These are phyloP conservation scores for Pachycephala philippinensis DNA, from an alignment of 2,113 vertebrate species.

Conservation along the genomic window DNA sequence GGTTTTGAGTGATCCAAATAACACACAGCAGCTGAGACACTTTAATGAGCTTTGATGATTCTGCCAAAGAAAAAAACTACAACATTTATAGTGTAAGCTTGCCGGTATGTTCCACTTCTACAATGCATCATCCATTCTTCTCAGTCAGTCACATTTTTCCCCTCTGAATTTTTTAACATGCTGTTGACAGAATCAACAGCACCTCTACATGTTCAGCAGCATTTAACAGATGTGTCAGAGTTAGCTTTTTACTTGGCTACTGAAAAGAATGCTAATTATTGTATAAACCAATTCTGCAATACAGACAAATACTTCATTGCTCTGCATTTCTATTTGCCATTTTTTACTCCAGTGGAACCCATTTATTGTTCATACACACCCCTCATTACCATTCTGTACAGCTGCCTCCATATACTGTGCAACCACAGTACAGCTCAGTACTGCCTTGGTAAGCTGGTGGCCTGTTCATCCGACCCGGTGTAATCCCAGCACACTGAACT, in stretches of 20 bases:
- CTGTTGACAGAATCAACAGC: neutral
- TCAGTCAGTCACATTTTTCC: neutral
- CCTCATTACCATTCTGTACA: neutral
- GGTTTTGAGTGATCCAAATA: neutral
- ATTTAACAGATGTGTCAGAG: neutral
- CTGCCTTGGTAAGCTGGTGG: neutral
- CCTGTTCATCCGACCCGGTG: neutral
- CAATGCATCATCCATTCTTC: neutral
- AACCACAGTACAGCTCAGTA: neutral
- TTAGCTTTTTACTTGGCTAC: neutral
- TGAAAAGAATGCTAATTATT: neutral
- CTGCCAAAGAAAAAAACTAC: neutral
- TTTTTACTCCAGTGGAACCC: neutral
- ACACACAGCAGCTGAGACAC: neutral
- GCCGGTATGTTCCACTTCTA: neutral
- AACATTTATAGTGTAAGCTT: neutral
- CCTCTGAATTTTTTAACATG: neutral
- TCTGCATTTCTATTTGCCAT: neutral
- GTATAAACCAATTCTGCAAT: neutral
- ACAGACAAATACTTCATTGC: neutral
- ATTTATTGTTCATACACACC: neutral
- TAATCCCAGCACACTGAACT: neutral
- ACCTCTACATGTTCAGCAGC: neutral
- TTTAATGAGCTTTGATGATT: neutral
- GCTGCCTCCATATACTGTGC: neutral